Conservation (phyloP, 2,113 vertebrate species). For the Heloderma charlesbogerti region DNA sequence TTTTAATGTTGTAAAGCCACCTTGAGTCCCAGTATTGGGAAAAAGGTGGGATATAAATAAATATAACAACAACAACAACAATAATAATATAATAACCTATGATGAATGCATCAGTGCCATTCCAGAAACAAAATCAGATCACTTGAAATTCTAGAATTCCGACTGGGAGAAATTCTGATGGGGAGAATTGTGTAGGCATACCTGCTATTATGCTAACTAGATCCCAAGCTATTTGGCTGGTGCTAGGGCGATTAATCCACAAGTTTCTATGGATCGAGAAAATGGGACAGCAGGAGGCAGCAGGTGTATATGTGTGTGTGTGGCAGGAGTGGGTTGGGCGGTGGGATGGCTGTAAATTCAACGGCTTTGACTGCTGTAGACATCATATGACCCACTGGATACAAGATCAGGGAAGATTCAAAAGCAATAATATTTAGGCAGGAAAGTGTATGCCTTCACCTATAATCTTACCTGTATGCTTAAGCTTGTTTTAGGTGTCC, state of each 20-base stretch:
- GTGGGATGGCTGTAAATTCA: no score
- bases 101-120: neutral
- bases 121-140: neutral
- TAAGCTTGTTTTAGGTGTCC: no score
- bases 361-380: neutral
- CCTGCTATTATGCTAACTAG: neutral
- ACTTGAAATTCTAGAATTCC: neutral
- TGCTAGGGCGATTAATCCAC: neutral
- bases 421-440: neutral
- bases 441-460: neutral
- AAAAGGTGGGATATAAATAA: no score
- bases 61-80: no score
- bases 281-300: neutral
- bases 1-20: no score
- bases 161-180: neutral
- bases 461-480: no score
- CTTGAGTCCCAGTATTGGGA: no score
- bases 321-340: no score
- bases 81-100: no score
- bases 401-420: neutral
- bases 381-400: neutral
- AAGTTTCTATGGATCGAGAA: neutral
- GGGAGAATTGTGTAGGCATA: neutral
- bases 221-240: neutral
- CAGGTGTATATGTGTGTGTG: no score